phyloP scores from a whole-genome alignment of 2,113 vertebrate genomes.

The Halichoerus grypus region DNA sequence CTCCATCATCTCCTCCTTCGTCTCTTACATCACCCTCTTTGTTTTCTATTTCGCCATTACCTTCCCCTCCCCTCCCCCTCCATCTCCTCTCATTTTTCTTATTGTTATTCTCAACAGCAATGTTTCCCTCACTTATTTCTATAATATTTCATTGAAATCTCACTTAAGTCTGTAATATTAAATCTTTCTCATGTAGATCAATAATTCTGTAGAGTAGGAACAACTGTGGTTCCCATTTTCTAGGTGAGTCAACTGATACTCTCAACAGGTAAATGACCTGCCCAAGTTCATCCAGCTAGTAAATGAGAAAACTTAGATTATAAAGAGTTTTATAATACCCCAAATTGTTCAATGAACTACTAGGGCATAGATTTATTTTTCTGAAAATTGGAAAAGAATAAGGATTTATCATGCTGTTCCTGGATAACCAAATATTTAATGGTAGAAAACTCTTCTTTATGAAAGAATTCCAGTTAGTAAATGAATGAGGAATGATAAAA shows the following conservation, averaged over 20 bases:
- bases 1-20: not conserved
- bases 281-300: not conserved
- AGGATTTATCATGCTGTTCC: not conserved
- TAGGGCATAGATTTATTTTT: not conserved
- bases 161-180: not conserved
- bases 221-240: not conserved
- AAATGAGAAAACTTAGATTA: not conserved
- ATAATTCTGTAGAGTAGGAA: not conserved
- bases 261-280: not conserved
- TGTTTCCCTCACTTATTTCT: not conserved
- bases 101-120: not conserved
- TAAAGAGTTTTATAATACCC: not conserved
- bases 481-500: not conserved
- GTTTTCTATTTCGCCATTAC: not conserved
- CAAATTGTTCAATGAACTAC: not conserved
- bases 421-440: not conserved
- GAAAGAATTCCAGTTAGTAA: slow-evolving; percentile 3
- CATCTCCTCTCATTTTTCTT: not conserved
- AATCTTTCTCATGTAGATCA: not conserved
- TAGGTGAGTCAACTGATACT: not conserved
- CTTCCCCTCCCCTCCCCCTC: not conserved
- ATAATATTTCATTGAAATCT: not conserved
- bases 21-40: not conserved
- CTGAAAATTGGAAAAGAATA: not conserved
- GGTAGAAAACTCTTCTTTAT: not conserved